Evolutionary conservation across 2,113 vertebrate genomes (phyloP).

Genomic region (Tor tambroides): DNA sequence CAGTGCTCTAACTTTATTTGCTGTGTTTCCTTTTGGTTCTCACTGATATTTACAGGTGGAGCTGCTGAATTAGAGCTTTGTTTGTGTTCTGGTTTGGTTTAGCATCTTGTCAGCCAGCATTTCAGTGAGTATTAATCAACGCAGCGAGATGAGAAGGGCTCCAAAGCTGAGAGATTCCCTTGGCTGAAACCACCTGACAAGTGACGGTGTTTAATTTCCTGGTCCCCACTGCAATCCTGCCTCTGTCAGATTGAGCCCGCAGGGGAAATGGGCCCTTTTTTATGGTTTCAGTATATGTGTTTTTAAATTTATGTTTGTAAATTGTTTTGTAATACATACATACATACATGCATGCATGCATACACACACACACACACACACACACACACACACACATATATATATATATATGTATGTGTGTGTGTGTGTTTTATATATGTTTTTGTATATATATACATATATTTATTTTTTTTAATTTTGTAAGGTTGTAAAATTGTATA

Average conservation of each 20-base stretch:
- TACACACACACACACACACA: too few species aligned
- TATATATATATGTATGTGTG: too few species aligned
- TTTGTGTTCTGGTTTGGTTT: constrained; percentile 25
- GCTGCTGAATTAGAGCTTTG: constrained; percentile 45
- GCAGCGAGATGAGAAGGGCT: constrained; percentile 6
- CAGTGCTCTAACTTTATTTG: constrained; percentile 7
- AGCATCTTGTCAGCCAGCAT: constrained; percentile 12
- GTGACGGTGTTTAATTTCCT: constrained; percentile 55
- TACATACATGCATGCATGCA: too few species aligned
- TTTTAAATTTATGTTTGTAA: too few species aligned
- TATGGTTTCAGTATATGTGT: too few species aligned
- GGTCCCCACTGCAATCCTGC: not conserved
- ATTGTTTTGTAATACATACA: too few species aligned
- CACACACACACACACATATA: too few species aligned
- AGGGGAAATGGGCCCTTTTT: not conserved
- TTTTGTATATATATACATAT: too few species aligned
- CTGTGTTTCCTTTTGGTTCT: not conserved
- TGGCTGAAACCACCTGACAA: constrained; percentile 16
- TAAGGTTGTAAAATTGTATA: too few species aligned
- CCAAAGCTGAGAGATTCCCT: constrained; percentile 10
- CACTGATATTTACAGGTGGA: constrained; percentile 19
- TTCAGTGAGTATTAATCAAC: constrained; percentile 25
- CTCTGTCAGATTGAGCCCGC: constrained; percentile 24
- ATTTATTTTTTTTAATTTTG: too few species aligned
- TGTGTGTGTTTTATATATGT: too few species aligned